phyloP scores from a whole-genome alignment of 2,888 invertebrate species.

The Copidosoma aretas region DNA sequence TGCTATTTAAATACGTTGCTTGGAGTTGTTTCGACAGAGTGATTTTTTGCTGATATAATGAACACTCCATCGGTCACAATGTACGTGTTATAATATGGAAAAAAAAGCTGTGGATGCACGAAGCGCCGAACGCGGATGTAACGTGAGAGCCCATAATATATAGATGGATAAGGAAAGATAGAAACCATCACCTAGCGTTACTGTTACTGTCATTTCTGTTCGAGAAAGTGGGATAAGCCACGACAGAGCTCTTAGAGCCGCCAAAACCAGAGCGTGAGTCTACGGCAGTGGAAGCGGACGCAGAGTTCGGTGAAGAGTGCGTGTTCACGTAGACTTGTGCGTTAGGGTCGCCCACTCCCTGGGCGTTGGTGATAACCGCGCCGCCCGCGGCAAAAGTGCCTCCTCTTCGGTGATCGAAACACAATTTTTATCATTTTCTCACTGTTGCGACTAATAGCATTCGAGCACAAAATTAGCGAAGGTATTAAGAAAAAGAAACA shows the following conservation, averaged over 20 bases:
- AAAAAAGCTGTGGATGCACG: too few relatives aligned
- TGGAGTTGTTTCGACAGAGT: too few relatives aligned
- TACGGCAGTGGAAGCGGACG: conserved; percentile 26
- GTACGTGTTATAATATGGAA: too few relatives aligned
- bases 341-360: conserved; percentile 41
- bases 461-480: too few relatives aligned
- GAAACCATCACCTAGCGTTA: conserved; percentile 41
- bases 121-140: too few relatives aligned
- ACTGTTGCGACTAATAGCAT: too few relatives aligned
- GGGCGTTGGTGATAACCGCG: conserved; percentile 43
- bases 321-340: conserved; percentile 41
- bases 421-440: not conserved
- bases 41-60: too few relatives aligned
- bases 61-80: too few relatives aligned
- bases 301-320: conserved; percentile 35
- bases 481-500: too few relatives aligned
- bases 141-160: too few relatives aligned
- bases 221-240: conserved; percentile 13
- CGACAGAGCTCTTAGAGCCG: conserved; percentile 30
- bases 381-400: conserved; percentile 38
- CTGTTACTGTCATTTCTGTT: conserved; percentile 21
- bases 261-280: conserved; percentile 36
- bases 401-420: conserved; percentile 29
- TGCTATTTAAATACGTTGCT: too few relatives aligned
- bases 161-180: not conserved